Evolutionary conservation across 37 sponge, comb jelly and placozoan species (phyloP), one percentile per base, ranked within the genome.

Genomic region (Mnemiopsis leidyi): DNA sequence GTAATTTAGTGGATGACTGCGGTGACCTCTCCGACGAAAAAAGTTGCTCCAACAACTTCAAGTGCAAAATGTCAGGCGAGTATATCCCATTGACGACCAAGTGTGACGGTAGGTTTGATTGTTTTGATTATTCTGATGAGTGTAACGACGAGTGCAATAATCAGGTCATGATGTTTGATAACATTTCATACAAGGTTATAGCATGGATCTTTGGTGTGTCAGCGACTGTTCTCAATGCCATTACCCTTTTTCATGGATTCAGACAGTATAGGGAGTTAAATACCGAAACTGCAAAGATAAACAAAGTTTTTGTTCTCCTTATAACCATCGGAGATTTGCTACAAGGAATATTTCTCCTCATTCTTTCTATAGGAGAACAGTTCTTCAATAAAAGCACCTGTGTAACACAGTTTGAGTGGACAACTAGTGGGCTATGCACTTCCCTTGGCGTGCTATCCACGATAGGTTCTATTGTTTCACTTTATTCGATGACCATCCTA

Each of bases 131-230:
- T n/a, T n/a, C n/a, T n/a, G n/a, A n/a, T n/a, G 82, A 79, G 23
- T 79, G 82, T 38, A 79, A 79, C 26, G 82, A 79, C 37, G 28
- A 79, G 7, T 79, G 82, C 38, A 26, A 32, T 36, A 79, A 23
- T 34, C 36, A 32, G 23, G 26, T 26, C 26, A 79, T 36, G 36
- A 79, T 79, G 1, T 36, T 79, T 23, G 16, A 5, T 26, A 21
- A 36, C 36, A 21, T 13, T 79, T 20, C 23, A 5, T 34, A 23
- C 16, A 26, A 31, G 20, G 28, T 26, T 28, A 36, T 36, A 36
- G 82, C 82, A 36, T 79, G 26, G 28, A 23, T 34, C 7, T 36
- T 79, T 23, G 82, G 82, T 23, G 23, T 79, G 31, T 23, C 36
- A 31, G 82, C 82, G 7, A 36, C 38, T 31, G 82, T 79, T 32